Evolutionary conservation across 2,797 vertebrate species (phyloP).

Genomic region (Echiichthys vipera): DNA sequence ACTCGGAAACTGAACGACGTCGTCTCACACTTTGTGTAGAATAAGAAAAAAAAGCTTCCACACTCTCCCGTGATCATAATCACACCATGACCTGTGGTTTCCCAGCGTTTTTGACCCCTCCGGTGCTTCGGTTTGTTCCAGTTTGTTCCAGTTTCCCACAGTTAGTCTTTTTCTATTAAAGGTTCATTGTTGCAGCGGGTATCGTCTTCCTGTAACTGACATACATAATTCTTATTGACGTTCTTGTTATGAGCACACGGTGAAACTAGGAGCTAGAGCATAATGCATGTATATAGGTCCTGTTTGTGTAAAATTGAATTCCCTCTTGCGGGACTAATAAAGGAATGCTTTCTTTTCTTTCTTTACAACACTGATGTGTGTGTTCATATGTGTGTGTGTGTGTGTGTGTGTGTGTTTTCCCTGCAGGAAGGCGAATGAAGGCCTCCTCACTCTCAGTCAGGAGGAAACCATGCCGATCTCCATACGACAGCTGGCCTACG

Average conservation of each 20-base stretch:
- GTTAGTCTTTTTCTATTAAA: background rate
- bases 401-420: conserved; percentile 32
- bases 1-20: too few relatives aligned
- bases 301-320: too few relatives aligned
- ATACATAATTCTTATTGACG: conserved; percentile 22
- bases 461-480: conserved; percentile 88
- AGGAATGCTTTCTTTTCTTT: too few relatives aligned
- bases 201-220: conserved; percentile 32
- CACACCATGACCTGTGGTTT: background rate
- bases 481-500: conserved; percentile 87
- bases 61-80: background rate
- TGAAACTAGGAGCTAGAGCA: background rate
- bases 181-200: conserved; percentile 31
- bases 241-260: conserved; percentile 14
- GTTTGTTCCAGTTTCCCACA: conserved; percentile 25
- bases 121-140: too few relatives aligned
- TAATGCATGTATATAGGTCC: too few relatives aligned
- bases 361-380: too few relatives aligned
- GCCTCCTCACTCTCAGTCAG: conserved; percentile 86
- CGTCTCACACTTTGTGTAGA: too few relatives aligned
- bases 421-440: conserved; percentile 89
- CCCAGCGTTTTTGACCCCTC: background rate
- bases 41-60: too few relatives aligned
- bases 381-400: conserved; percentile 34
- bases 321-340: too few relatives aligned